Evolutionary conservation across 2,888 invertebrate genomes (phyloP).

Genomic region (Copidosoma aretas): DNA sequence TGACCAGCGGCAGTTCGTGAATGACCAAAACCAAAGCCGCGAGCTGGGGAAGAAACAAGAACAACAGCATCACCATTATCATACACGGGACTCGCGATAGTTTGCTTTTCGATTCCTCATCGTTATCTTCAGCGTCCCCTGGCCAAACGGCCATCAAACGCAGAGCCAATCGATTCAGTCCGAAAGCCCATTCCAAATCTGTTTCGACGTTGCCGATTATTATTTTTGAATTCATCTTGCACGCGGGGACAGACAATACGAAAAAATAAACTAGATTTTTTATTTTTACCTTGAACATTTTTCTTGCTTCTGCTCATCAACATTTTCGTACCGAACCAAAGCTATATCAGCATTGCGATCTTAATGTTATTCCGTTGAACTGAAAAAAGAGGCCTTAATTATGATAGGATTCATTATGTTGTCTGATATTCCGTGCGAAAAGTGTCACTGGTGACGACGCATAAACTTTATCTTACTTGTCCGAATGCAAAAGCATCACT

Average conservation of each 20-base stretch:
- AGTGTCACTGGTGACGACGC: too few species aligned
- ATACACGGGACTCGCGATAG: conserved; percentile 5
- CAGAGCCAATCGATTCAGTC: conserved; percentile 23
- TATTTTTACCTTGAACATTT: too few species aligned
- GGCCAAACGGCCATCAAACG: conserved; percentile 32
- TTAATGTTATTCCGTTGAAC: too few species aligned
- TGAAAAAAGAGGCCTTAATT: too few species aligned
- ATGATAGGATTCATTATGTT: too few species aligned
- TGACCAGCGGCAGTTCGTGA: conserved; percentile 10
- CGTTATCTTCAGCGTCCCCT: not conserved
- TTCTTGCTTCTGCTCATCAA: too few species aligned
- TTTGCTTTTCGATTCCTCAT: not conserved
- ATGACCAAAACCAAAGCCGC: conserved; percentile 10
- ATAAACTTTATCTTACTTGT: too few species aligned
- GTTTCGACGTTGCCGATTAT: not conserved
- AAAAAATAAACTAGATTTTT: too few species aligned
- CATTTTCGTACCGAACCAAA: not conserved
- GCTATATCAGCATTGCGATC: not conserved
- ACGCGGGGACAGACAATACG: too few species aligned
- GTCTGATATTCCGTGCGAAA: not conserved
- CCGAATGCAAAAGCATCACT: too few species aligned
- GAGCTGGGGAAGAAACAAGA: conserved; percentile 16
- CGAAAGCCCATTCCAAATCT: conserved; percentile 34
- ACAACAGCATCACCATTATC: conserved; percentile 5
- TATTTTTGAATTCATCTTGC: too few species aligned